Percentiles rank a stretch among this genome's conserved stretches.
Conservation (phyloP, 2,113 vertebrate species). For the Microtus montanus region DNA sequence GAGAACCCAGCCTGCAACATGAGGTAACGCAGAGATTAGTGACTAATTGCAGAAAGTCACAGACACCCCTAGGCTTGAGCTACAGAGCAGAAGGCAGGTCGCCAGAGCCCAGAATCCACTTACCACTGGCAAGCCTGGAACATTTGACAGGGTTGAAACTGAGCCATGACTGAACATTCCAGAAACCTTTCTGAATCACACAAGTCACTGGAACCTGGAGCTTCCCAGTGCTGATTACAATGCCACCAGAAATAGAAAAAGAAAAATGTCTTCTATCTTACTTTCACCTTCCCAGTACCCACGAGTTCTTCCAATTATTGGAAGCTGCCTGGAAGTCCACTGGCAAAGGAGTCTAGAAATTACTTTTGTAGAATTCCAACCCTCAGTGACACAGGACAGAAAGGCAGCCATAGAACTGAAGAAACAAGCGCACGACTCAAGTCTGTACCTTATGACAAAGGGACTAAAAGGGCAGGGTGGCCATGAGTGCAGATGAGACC, state of each 20-base stretch:
- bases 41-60: constrained; percentile 41
- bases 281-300: background rate
- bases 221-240: background rate
- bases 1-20: background rate
- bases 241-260: background rate
- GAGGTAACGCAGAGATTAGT: constrained; percentile 14
- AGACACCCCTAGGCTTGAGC: background rate
- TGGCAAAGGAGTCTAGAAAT: constrained; percentile 13
- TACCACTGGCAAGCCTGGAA: background rate
- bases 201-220: background rate
- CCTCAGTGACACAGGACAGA: background rate
- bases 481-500: background rate
- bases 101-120: background rate
- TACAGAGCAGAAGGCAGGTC: background rate
- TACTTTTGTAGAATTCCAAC: constrained; percentile 9
- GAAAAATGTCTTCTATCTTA: constrained; percentile 1
- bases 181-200: constrained; percentile 2
- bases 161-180: constrained; percentile 12
- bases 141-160: constrained; percentile 3
- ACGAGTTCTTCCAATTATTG: background rate
- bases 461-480: background rate
- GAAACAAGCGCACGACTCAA: background rate
- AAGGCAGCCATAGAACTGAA: background rate
- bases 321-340: background rate
- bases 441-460: background rate